Conservation (phyloP, 2,888 invertebrate species). For the Meganola albula region DNA sequence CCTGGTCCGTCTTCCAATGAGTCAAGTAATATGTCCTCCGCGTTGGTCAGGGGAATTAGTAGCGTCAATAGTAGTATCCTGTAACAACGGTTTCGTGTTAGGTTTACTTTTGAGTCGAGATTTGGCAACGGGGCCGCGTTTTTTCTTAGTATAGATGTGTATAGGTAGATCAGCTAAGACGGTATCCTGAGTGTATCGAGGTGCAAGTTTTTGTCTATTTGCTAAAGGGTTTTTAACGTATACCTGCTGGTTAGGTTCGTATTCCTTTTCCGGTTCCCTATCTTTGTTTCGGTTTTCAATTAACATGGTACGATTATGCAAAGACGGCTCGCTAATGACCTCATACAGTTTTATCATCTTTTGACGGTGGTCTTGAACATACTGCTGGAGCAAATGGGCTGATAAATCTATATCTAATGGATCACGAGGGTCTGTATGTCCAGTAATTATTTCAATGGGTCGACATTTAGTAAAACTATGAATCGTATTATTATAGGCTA, state of each 20-base stretch:
- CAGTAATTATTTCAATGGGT: constrained; percentile 25
- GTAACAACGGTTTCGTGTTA: constrained; percentile 24
- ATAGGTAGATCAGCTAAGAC: constrained; percentile 25
- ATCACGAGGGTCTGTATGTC: constrained; percentile 24
- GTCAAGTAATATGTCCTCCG: constrained; percentile 9
- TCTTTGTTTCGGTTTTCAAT: constrained; percentile 15
- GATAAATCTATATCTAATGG: constrained; percentile 16
- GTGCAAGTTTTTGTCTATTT: constrained; percentile 22
- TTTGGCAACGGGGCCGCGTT: constrained; percentile 23
- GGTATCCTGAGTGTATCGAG: constrained; percentile 22
- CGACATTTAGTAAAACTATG: too few species aligned
- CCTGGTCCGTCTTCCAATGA: constrained; percentile 13
- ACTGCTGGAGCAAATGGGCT: constrained; percentile 17
- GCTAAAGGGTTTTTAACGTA: constrained; percentile 22
- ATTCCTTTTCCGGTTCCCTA: constrained; percentile 18
- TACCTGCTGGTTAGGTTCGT: constrained; percentile 17
- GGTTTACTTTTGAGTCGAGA: constrained; percentile 18
- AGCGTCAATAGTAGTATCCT: constrained; percentile 15
- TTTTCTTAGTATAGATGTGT: constrained; percentile 26
- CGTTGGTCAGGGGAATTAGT: not conserved
- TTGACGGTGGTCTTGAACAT: constrained; percentile 12
- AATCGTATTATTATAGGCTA: constrained; percentile 24
- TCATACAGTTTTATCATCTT: constrained; percentile 12
- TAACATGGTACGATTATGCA: constrained; percentile 4
- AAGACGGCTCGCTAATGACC: constrained; percentile 9